Conservation (phyloP, 1,140 invertebrate genomes). For the Scaptomyza graminum region DNA sequence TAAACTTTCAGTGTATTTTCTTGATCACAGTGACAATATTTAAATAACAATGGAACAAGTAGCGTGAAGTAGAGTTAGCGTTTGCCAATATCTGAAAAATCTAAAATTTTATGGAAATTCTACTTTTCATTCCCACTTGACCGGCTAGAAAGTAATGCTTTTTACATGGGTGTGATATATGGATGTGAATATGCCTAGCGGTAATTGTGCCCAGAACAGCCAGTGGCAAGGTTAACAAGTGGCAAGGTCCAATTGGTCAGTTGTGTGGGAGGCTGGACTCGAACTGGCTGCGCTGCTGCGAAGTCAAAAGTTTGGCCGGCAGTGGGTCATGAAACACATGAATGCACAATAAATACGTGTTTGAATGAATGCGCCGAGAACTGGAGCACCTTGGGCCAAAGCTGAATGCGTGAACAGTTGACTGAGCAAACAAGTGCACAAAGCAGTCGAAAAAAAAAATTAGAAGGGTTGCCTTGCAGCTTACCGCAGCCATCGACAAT, state of each 20-base stretch:
- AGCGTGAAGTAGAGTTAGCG: not conserved
- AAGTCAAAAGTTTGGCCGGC: constrained; percentile 30
- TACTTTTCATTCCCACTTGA: too few species aligned
- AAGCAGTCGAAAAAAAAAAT: not conserved
- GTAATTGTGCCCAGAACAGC: not conserved
- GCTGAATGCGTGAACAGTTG: constrained; percentile 40
- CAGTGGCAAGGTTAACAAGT: not conserved
- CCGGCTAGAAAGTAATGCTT: too few species aligned
- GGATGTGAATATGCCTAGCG: constrained; percentile 3
- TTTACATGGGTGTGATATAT: too few species aligned
- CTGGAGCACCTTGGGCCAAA: constrained; percentile 27
- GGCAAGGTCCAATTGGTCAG: constrained; percentile 19
- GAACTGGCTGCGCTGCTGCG: not conserved
- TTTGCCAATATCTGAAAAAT: too few species aligned
- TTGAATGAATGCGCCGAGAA: constrained; percentile 27
- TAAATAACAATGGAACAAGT: not conserved
- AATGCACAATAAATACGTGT: constrained; percentile 47
- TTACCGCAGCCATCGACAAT: not conserved
- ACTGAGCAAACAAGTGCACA: constrained; percentile 30
- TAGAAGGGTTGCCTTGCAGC: not conserved
- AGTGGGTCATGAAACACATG: constrained; percentile 52
- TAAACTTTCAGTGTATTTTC: too few species aligned
- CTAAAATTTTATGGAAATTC: too few species aligned
- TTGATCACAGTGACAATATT: too few species aligned
- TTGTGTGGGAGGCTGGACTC: not conserved